Evolutionary conservation across 2,888 invertebrate genomes (phyloP).

Genomic region (Chalcosyrphus nemorum): DNA sequence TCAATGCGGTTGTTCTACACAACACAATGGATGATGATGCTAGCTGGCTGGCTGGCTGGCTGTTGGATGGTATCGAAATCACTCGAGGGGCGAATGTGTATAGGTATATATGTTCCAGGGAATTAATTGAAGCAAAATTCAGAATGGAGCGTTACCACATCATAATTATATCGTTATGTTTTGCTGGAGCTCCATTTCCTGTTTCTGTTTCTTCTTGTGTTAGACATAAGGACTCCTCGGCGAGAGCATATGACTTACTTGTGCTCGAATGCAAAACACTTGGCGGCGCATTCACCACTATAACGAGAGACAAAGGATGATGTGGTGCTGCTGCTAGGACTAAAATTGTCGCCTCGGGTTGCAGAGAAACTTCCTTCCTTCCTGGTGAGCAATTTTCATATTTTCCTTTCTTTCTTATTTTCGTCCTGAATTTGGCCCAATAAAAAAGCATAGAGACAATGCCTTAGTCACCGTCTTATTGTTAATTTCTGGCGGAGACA

Average conservation of each 20-base stretch:
- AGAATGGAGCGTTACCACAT: conserved; percentile 48
- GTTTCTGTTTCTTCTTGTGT: background rate
- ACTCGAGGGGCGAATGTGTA: conserved; percentile 50
- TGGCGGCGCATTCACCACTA: background rate
- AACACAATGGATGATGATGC: conserved; percentile 1
- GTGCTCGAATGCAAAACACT: background rate
- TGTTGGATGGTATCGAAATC: conserved; percentile 50
- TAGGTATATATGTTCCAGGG: conserved; percentile 33
- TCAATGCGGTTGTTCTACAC: conserved; percentile 15
- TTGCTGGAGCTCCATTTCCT: background rate
- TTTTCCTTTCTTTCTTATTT: background rate
- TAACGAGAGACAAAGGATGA: background rate
- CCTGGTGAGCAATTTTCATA: conserved; percentile 27
- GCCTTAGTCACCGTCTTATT: conserved; percentile 34
- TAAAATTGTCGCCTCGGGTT: conserved; percentile 5
- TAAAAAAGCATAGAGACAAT: conserved; percentile 40
- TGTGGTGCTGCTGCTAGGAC: too few relatives aligned
- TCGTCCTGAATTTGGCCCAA: conserved; percentile 3
- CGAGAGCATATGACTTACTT: background rate
- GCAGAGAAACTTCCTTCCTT: conserved; percentile 18
- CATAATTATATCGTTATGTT: conserved; percentile 54
- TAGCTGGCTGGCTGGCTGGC: background rate
- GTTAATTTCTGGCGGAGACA: conserved; percentile 66
- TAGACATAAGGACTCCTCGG: background rate
- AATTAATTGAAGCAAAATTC: conserved; percentile 54